phyloP scores from a whole-genome alignment of 1,140 invertebrate genomes.

The Nylanderia fulva region DNA sequence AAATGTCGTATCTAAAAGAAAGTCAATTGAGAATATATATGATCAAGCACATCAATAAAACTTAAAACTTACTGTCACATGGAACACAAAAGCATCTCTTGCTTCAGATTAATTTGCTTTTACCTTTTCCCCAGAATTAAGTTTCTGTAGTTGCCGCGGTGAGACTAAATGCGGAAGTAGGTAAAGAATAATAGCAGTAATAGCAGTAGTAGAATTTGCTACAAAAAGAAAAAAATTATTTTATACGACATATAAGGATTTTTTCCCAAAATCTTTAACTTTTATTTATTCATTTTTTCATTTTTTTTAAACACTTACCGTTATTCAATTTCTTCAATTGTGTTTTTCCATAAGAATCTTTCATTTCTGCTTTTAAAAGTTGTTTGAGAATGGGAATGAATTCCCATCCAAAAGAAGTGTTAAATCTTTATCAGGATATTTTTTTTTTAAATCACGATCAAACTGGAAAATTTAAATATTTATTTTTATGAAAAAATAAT shows the following conservation, averaged over 20 bases:
- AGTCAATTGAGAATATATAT: neutral
- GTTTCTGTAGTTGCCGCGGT: neutral
- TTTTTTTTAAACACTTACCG: constrained; percentile 11
- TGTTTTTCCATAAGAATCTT: constrained; percentile 18
- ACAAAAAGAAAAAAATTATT: neutral
- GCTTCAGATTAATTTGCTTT: neutral
- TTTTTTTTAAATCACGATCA: constrained; percentile 5
- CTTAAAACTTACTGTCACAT: constrained; percentile 1
- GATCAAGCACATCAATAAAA: neutral
- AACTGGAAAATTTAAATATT: neutral
- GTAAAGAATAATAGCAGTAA: constrained; percentile 9
- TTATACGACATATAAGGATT: neutral
- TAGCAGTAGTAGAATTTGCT: constrained; percentile 11
- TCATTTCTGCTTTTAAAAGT: neutral
- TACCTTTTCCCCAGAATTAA: constrained; percentile 6
- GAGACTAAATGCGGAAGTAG: constrained; percentile 12
- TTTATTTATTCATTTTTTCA: neutral
- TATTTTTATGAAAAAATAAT: neutral
- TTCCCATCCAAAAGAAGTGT: constrained; percentile 1
- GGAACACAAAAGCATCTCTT: constrained; percentile 14
- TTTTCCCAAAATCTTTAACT: neutral
- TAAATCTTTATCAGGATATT: constrained; percentile 20
- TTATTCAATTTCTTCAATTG: neutral
- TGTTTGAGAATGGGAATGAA: constrained; percentile 4
- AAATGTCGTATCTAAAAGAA: neutral